Base-by-base conservation (phyloP, 2,888 invertebrate species). In the Melolontha melolontha region DNA sequence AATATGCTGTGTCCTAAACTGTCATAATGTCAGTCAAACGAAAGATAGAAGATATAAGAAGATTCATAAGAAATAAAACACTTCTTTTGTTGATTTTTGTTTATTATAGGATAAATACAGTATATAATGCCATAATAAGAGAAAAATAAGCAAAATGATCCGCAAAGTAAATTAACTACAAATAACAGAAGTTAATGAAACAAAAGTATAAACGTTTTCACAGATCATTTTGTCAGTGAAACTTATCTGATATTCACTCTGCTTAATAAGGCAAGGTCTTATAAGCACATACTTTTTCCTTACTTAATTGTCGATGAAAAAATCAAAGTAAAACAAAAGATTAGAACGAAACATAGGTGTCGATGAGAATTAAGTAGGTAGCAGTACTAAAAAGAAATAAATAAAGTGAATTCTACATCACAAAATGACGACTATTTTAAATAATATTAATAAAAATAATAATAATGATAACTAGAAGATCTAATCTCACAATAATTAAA, bases 231-330 rank as follows among this genome's bases (percentile, higher is more conserved):
- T 12, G 41, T 14, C 44, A n/a, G n/a, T n/a, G n/a, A 22, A 68
- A 68, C 64, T 59, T 68, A 64, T 40, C 16, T 29, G 41, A 64
- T 64, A 64, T 57, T 68, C 68, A 68, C 68, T 68, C 64, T 68
- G 68, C 59, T 65, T 50, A 50, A 65, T 68, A 68, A 68, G 68
- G 68, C 68, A 65, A 68, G 68, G 65, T 68, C 42, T 68, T 68
- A 29, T 29, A 65, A 54, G 54, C 29, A 67, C 64, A 27, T 52
- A 12, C 22, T 64, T 62, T 16, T 64, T 64, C n/a, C 62, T 16
- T 62, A 29, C 29, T 59, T 59, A 14, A 50, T 16, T 14, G 27
- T 51, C 17, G 17, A 50, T 50, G 14, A 12, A n/a, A 44, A 59
- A 64, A 51, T 66, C 16, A 65, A 65, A 12, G 7, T 49, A 55